Percentiles rank a stretch among this genome's conserved stretches.
These are phyloP conservation scores for Myiopsitta monachus DNA, from an alignment of 2,113 vertebrate genomes.

Conservation along the genomic window DNA sequence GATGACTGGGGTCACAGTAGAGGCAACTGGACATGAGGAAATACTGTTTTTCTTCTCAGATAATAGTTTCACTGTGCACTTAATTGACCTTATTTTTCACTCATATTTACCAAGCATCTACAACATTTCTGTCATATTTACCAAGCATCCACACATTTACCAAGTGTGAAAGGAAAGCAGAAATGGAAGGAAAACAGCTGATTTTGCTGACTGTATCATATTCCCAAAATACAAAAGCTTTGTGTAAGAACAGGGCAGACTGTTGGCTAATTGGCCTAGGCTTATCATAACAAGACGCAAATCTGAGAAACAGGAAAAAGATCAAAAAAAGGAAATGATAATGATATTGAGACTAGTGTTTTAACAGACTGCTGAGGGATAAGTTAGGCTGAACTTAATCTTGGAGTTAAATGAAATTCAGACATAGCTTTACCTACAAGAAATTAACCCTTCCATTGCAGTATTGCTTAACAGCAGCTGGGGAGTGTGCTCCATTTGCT, in stretches of 20 bases:
- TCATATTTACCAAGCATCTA: neutral
- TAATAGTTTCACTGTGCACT: neutral
- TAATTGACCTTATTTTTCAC: conserved; percentile 8
- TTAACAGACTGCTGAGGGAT: neutral
- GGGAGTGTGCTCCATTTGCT: neutral
- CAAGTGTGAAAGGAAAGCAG: neutral
- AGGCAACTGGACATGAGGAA: neutral
- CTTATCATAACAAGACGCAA: neutral
- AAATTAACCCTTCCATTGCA: neutral
- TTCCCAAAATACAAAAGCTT: conserved; percentile 24
- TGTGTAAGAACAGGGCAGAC: neutral
- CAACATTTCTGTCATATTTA: neutral
- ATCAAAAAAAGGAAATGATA: neutral
- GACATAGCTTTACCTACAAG: neutral
- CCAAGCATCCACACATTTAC: neutral
- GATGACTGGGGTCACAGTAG: neutral
- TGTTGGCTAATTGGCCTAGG: neutral
- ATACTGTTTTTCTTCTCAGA: neutral
- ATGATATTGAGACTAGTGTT: neutral
- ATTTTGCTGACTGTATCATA: neutral
- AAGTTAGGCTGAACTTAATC: neutral
- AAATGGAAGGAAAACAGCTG: conserved; percentile 23
- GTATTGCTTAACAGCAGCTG: neutral
- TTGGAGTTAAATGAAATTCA: neutral
- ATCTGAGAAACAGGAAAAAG: neutral